These are phyloP conservation scores for Xestobium rufovillosum DNA, from an alignment of 2,888 invertebrate genomes.

Conservation along the genomic window DNA sequence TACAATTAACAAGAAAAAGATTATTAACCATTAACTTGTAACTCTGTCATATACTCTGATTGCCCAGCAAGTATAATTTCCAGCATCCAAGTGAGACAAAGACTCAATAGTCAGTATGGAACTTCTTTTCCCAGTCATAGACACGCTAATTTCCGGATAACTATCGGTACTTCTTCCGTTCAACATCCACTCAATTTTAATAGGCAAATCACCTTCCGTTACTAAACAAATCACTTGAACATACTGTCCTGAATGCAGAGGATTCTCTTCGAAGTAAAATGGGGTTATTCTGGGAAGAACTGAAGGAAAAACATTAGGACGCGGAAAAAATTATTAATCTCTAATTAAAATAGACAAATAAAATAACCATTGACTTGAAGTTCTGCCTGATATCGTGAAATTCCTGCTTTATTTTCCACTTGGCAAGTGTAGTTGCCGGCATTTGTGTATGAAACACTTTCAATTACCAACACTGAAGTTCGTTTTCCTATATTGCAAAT, in stretches of 20 bases:
- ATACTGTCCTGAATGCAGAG: conserved; percentile 62
- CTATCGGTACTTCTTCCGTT: conserved; percentile 42
- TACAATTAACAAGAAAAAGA: too few species aligned
- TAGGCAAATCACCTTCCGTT: conserved; percentile 62
- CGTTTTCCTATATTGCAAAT: conserved; percentile 43
- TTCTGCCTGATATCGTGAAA: conserved; percentile 47
- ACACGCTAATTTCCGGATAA: conserved; percentile 36
- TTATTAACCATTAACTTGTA: conserved; percentile 60
- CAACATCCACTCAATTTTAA: conserved; percentile 57
- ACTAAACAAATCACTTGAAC: conserved; percentile 62
- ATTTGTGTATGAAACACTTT: conserved; percentile 55
- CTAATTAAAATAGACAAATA: too few species aligned
- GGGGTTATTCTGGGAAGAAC: conserved; percentile 50
- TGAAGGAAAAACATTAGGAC: conserved; percentile 18
- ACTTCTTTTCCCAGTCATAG: conserved; percentile 44
- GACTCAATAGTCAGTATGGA: conserved; percentile 56
- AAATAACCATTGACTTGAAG: conserved; percentile 25
- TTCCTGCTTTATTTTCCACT: conserved; percentile 55
- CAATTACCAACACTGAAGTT: conserved; percentile 54
- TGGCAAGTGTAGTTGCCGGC: conserved; percentile 70
- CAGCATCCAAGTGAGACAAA: conserved; percentile 57
- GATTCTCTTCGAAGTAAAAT: conserved; percentile 50
- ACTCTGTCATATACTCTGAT: conserved; percentile 55
- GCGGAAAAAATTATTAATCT: too few species aligned
- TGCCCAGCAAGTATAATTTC: conserved; percentile 70